Evolutionary conservation across 2,113 vertebrate species (phyloP), one percentile per base, ranked within the genome.

Genomic region (Mirza zaza): DNA sequence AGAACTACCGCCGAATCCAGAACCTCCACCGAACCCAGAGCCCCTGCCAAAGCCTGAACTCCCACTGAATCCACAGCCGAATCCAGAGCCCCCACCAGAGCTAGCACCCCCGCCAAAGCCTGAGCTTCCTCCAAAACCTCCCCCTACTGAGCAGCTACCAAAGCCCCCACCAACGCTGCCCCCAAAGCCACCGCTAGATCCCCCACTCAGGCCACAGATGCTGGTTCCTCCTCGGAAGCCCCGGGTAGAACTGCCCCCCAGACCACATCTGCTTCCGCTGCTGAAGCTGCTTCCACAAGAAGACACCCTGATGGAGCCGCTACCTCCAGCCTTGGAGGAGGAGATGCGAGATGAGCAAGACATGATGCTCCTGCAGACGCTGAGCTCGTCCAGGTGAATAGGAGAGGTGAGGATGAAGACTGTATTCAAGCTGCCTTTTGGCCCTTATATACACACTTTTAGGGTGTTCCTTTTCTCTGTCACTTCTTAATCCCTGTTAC

Each of bases 301-400:
- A 0, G 98, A 92, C 89, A 59, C 52, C 55, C 97, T 52, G 81
- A 98, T 65, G 0, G 91, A 94, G 23, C 97, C 94, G 79, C 97
- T 97, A 3, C 97, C 97, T 1, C 95, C 96, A 0, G 98, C 97
- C 34, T 96, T 93, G 42, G 98, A 98, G 6, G 98, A 98, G 2
- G 98, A 98, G 88, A 98, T 39, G 0, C 90, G 34, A 0, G 98
- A 97, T 0, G 97, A 85, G 29, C 87, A 95, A 86, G 97, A 79
- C 98, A 98, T 97, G 73, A 12, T 70, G 61, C 4, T 68, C 48
- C 42, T 55, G 57, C 42, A 5, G 36, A 50, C 0, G 50, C 3
- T 7, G 15, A 36, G 70, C 75, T 90, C 15, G 90, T 90, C 80
- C 48, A 0, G 32, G 68, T 1, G 65, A 39, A 87, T 18, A 15